phyloP scores from a whole-genome alignment of 2,797 vertebrate species.

The Smutsia temminckii region DNA sequence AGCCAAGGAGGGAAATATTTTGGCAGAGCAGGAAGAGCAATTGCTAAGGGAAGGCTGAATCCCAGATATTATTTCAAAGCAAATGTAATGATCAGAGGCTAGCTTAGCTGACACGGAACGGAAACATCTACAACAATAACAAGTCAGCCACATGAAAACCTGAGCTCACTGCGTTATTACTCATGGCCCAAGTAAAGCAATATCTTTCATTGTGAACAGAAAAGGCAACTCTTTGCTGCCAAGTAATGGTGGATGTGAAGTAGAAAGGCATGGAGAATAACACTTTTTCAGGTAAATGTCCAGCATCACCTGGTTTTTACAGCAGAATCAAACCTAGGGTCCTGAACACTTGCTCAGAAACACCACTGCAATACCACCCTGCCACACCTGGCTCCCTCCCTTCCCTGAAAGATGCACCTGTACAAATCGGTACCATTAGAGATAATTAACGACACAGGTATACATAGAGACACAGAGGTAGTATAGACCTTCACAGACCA shows the following conservation, averaged over 20 bases:
- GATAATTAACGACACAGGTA: rapidly evolving
- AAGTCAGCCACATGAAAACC: neutral
- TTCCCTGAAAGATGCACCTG: neutral
- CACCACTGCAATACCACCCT: neutral
- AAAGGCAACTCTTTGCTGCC: neutral
- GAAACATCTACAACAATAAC: neutral
- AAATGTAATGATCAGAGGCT: neutral
- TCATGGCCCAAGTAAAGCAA: too few relatives aligned
- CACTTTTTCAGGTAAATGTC: neutral
- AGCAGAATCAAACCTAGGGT: neutral
- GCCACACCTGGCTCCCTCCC: too few relatives aligned
- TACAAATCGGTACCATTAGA: neutral
- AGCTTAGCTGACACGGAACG: neutral
- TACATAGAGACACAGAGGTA: rapidly evolving
- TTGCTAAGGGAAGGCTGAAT: neutral
- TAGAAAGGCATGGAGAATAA: neutral
- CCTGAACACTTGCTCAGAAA: neutral
- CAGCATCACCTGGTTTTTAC: neutral
- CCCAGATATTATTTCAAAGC: neutral
- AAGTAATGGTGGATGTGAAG: neutral
- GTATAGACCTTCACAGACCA: neutral
- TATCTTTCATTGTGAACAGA: neutral
- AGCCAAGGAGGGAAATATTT: neutral
- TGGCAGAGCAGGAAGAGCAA: neutral
- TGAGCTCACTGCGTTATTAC: too few relatives aligned